A percentile compares a stretch with the other conserved stretches of the same genome.
Evolutionary conservation across 2,888 invertebrate genomes (phyloP).

Genomic region (Pseudoips prasinana): DNA sequence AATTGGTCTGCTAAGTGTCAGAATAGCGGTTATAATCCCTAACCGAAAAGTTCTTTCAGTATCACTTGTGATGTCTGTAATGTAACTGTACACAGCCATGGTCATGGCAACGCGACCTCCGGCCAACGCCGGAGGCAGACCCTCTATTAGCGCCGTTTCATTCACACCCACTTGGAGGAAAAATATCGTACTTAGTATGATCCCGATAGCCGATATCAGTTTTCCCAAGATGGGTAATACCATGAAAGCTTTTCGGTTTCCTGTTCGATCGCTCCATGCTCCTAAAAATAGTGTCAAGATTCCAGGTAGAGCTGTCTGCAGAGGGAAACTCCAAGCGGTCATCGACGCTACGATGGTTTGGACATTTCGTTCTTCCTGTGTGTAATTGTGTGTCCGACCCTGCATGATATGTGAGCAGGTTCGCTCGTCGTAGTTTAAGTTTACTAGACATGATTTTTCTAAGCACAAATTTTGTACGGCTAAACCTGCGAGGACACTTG

Average conservation of each 20-base stretch:
- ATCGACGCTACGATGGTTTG: constrained; percentile 80
- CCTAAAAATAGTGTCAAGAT: constrained; percentile 81
- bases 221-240: constrained; percentile 82
- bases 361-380: constrained; percentile 69
- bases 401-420: constrained; percentile 78
- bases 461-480: constrained; percentile 80
- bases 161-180: constrained; percentile 79
- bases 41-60: constrained; percentile 84
- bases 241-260: constrained; percentile 82
- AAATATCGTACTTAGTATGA: constrained; percentile 81
- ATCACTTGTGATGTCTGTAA: constrained; percentile 82
- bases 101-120: constrained; percentile 84
- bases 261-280: constrained; percentile 84
- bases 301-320: constrained; percentile 82
- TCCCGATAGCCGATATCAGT: constrained; percentile 75
- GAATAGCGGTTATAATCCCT: constrained; percentile 81
- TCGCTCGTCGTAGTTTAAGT: constrained; percentile 75
- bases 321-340: constrained; percentile 81
- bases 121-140: constrained; percentile 82
- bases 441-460: constrained; percentile 83
- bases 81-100: constrained; percentile 83
- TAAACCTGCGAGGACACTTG: constrained; percentile 85
- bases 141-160: constrained; percentile 79
- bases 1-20: constrained; percentile 76
- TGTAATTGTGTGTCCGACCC: constrained; percentile 61